Evolutionary conservation across 2,797 vertebrate genomes (phyloP).

Genomic region (Diplodus sargus): DNA sequence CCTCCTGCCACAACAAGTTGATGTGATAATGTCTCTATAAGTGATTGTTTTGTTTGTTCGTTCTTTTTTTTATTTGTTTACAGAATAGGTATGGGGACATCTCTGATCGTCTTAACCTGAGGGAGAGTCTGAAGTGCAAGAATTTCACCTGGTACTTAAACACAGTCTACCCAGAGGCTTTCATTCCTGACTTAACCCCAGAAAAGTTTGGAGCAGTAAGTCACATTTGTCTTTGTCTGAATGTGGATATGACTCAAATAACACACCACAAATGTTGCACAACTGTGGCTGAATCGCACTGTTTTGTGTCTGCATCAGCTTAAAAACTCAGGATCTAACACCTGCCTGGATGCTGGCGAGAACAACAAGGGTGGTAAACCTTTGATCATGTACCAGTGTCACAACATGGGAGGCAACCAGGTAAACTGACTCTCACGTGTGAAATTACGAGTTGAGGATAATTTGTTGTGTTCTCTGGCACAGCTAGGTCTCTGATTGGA

Average conservation of each 20-base stretch:
- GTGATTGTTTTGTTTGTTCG: neutral
- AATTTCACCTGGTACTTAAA: constrained; percentile 98
- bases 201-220: constrained; percentile 92
- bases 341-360: constrained; percentile 93
- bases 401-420: constrained; percentile 98
- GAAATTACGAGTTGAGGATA: neutral
- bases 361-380: constrained; percentile 92
- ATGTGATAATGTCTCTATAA: neutral
- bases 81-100: constrained; percentile 93
- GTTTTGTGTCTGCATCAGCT: constrained; percentile 81
- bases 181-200: constrained; percentile 91
- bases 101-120: constrained; percentile 89
- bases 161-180: constrained; percentile 95
- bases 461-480: neutral
- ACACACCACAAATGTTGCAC: neutral
- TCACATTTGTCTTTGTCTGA: constrained; percentile 20
- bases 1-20: neutral
- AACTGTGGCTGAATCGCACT: neutral
- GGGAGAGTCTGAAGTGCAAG: constrained; percentile 92
- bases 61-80: constrained; percentile 13
- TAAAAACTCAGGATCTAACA: constrained; percentile 87
- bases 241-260: neutral
- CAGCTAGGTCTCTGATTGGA: constrained; percentile 30
- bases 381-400: constrained; percentile 94
- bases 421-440: constrained; percentile 69